These are phyloP conservation scores for Megalurothrips usitatus DNA, from an alignment of 2,888 invertebrate species.

Conservation along the genomic window DNA sequence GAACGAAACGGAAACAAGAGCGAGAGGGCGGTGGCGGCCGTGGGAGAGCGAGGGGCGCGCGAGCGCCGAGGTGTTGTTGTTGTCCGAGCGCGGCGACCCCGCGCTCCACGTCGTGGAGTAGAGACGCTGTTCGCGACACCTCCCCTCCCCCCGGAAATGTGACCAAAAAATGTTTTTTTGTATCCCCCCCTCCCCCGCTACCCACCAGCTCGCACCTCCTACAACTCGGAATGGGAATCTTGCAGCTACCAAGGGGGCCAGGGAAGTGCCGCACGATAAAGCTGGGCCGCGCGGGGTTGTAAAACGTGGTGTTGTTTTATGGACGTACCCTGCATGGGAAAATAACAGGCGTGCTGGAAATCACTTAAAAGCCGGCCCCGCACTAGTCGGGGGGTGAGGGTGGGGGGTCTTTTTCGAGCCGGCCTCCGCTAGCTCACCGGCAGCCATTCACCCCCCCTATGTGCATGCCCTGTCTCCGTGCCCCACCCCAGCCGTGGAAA, in stretches of 20 bases:
- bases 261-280: neutral
- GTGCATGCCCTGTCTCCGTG: too few species aligned
- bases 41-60: neutral
- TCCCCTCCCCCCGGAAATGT: neutral
- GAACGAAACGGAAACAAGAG: conserved; percentile 7
- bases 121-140: neutral
- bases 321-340: neutral
- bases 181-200: neutral
- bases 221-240: too few species aligned
- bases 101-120: too few species aligned
- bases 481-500: too few species aligned
- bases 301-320: neutral
- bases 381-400: neutral
- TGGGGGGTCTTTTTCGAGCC: neutral
- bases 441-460: too few species aligned
- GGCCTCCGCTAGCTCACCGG: too few species aligned
- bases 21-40: neutral
- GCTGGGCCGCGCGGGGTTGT: neutral
- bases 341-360: conserved; percentile 8
- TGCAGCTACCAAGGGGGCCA: too few species aligned
- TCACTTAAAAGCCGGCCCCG: neutral
- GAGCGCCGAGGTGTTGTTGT: neutral
- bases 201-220: neutral
- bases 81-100: neutral
- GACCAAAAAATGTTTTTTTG: neutral